phyloP scores from a whole-genome alignment of 2,888 invertebrate genomes.

The Drosophila buzzatii region DNA sequence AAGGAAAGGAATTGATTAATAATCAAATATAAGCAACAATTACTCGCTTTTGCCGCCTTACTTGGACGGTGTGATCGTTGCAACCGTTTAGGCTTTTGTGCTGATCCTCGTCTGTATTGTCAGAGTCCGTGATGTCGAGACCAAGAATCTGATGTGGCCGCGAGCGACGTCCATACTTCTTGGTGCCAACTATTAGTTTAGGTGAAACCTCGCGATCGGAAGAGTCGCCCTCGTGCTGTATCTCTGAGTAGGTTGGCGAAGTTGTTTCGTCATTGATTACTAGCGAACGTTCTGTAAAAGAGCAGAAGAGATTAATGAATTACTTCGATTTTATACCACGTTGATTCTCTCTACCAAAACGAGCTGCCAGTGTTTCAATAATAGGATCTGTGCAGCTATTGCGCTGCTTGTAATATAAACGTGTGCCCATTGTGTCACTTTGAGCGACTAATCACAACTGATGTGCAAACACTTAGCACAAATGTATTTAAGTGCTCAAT shows the following conservation, averaged over 20 bases:
- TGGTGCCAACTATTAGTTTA: slow-evolving; percentile 90
- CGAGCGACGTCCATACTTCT: slow-evolving; percentile 91
- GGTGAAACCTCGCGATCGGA: slow-evolving; percentile 91
- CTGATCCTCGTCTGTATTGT: slow-evolving; percentile 81
- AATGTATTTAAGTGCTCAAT: slow-evolving; percentile 28
- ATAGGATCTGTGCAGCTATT: slow-evolving; percentile 52
- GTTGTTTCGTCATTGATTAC: slow-evolving; percentile 75
- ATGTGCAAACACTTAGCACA: background rate
- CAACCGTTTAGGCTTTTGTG: slow-evolving; percentile 70
- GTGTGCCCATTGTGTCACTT: slow-evolving; percentile 77
- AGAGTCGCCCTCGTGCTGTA: slow-evolving; percentile 85
- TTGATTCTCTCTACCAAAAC: slow-evolving; percentile 68
- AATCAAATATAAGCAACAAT: background rate
- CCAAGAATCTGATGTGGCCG: slow-evolving; percentile 86
- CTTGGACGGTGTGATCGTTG: slow-evolving; percentile 55
- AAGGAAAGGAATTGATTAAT: background rate
- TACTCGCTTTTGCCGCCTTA: background rate
- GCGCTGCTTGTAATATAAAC: slow-evolving; percentile 74
- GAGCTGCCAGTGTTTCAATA: slow-evolving; percentile 71
- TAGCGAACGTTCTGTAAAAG: slow-evolving; percentile 77
- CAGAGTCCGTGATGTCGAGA: slow-evolving; percentile 81
- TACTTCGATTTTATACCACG: background rate
- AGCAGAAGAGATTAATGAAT: background rate
- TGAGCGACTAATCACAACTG: slow-evolving; percentile 28
- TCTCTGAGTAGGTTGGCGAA: slow-evolving; percentile 62